phyloP scores from a whole-genome alignment of 1,140 invertebrate genomes.

The Cryptotermes secundus region DNA sequence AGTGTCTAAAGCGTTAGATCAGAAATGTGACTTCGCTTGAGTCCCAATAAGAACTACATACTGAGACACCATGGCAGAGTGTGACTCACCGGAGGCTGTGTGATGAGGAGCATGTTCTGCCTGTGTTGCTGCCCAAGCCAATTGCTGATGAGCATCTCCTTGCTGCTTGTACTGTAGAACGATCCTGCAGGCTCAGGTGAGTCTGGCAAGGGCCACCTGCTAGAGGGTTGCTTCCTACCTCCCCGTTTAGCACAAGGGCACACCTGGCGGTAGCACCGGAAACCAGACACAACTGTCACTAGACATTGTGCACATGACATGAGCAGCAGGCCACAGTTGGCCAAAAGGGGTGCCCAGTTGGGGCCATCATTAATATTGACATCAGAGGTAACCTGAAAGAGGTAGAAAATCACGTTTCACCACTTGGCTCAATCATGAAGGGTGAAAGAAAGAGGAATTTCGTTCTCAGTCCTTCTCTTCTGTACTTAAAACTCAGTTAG shows the following conservation, averaged over 20 bases:
- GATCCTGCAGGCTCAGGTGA: slow-evolving; percentile 25
- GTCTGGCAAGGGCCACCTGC: not conserved
- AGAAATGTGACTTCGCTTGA: too few relatives aligned
- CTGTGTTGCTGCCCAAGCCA: slow-evolving; percentile 52
- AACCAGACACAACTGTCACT: slow-evolving; percentile 53
- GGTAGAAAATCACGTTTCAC: too few relatives aligned
- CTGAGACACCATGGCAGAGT: too few relatives aligned
- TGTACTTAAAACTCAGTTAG: too few relatives aligned
- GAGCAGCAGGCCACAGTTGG: slow-evolving; percentile 57
- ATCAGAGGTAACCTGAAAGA: not conserved
- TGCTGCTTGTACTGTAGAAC: slow-evolving; percentile 45
- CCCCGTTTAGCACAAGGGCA: slow-evolving; percentile 52
- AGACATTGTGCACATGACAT: slow-evolving; percentile 54
- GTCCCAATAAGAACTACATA: too few relatives aligned
- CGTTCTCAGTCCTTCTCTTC: too few relatives aligned
- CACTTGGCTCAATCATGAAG: too few relatives aligned
- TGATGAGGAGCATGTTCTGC: slow-evolving; percentile 14
- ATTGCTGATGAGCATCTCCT: slow-evolving; percentile 54
- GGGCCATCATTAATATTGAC: slow-evolving; percentile 27
- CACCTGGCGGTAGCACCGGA: slow-evolving; percentile 53
- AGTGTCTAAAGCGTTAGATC: too few relatives aligned
- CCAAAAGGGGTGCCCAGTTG: slow-evolving; percentile 54
- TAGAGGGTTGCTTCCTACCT: not conserved
- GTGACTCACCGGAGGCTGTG: slow-evolving; percentile 23
- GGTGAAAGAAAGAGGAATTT: too few relatives aligned